Base-by-base conservation (phyloP, 1,140 invertebrate genomes). In the Medauroidea extradentata region DNA sequence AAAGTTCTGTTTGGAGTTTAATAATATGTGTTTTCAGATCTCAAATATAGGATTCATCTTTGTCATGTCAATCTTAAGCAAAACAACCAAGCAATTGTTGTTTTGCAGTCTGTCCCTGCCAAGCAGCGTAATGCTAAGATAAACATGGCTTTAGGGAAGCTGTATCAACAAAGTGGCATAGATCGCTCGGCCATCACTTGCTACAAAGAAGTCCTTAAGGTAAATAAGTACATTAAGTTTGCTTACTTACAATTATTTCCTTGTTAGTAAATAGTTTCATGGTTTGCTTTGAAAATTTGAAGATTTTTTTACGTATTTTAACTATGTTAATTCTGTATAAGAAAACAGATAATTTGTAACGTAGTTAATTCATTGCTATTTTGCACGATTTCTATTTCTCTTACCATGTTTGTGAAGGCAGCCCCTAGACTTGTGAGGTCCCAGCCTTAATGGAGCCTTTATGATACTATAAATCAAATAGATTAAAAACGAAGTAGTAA, bases 11-110 rank as follows among this genome's bases (percentile, higher is more conserved):
- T 34, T 34, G 29, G 5, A 34, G 29, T 11, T 11, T 7, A 7
- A 34, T 34, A 11, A 34, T 7, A 34, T 34, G 5, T 34, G 29
- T 34, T 73, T 75, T 18, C 77, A 78, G 88, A 90, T 64, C 83
- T 91, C n/a, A 89, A 89, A 70, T 91, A 85, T 68, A 84, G 88
- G 70, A 82, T 90, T 41, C 81, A 90, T 71, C 67, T 82, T 19
- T 91, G 89, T 71, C 76, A 85, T 60, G 70, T 81, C 0, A 81
- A 85, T 55, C 70, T 85, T 44, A 86, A 87, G 64, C 84, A 88
- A 57, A 75, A 73, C 4, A 70, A 75, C 44, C 79, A 86, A 73
- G 88, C 88, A 1, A 75, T 89, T 18, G 75, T 74, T 61, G 76
- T 84, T 57, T 64, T 91, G 21, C 86, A 89, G 64, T 81, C 81